Evolutionary conservation across 2,797 vertebrate species (phyloP), one percentile per base, ranked within the genome.

Genomic region (Uromys caudimaculatus): DNA sequence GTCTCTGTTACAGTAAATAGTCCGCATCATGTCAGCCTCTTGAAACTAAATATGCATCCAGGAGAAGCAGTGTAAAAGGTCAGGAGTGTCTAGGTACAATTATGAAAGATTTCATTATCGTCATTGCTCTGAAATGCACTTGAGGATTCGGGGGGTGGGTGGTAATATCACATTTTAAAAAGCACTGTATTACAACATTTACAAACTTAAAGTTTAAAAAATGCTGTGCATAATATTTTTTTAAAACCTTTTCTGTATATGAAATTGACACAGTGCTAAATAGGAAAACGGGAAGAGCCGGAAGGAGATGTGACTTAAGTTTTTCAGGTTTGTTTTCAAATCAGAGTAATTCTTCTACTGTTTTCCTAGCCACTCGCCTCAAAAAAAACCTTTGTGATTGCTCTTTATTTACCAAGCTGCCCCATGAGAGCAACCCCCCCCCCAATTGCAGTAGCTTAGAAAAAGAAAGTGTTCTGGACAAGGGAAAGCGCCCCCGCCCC

Each of bases 401-500:
- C 10, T 67, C 62, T 86, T 87, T 94, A 76, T 83, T 95, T 95
- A 89, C 35, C 50, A 95, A 58, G 60, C 9, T 11, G 64, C 29
- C 5, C 41, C 13, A 10, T 0, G 1, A 85, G 12, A 77, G 23
- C 82, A 35, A 52, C 52, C n/a, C 56, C 44, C 1, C 16, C n/a
- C 58, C 23, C 0, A 38, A 81, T 95, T 92, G 54, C 69, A 94
- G 93, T 95, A 97, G 96, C 71, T 52, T 76, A 94, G 96, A 84
- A 88, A 94, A 95, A 96, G 67, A 91, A 93, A 94, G 56, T 86
- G 41, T 95, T 96, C 29, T 2, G 29, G 90, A 88, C 82, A 64
- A 93, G 94, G 93, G 88, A 96, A 47, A 82, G 32, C 90, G 50
- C 93, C 77, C 4, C 7, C 13, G 47, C 29, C 77, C n/a, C 69